Evolutionary conservation across 2,888 invertebrate genomes (phyloP), one percentile per base, ranked within the genome.

Genomic region (Catocala fraxini): DNA sequence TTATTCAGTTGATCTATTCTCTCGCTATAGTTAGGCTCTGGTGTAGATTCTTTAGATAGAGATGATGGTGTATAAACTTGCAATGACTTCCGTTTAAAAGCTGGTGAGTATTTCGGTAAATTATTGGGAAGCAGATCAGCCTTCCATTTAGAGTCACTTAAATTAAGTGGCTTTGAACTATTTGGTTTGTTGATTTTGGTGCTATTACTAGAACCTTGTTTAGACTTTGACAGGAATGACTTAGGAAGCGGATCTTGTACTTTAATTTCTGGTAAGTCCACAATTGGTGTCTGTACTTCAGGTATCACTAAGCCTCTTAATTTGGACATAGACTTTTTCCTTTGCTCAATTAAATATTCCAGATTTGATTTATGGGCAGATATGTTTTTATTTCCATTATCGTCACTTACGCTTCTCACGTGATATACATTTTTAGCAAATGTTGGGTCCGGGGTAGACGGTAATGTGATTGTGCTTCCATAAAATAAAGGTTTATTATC

Each of bases 281-380:
- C 93, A 56, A 96, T 95, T 43, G 96, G 95, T 15, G 88, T 87
- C 83, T 96, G 95, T 59, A 95, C 94, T 89, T 98, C 98, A 5
- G 98, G 98, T 83, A 98, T 98, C 41, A 98, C 97, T 77, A 98
- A 91, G n/a, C 98, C 98, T 81, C 98, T 95, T 63, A 98, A 89
- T 88, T 98, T 98, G 3, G 97, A 97, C 89, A 98, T 96, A 15
- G 97, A 97, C 82, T 96, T 97, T 72, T 97, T 96, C 59, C 98
- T 95, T 85, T 98, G 97, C 87, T 98, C 98, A 75, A 97, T 95
- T 73, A 98, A 90, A 75, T 96, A 96, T 78, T 96, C 97, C 80
- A 97, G 94, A 66, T 97, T 96, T 0, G 95, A 95, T 83, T 95
- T 95, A 69, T 96, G 95, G 73, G 91, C 89, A 35, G 85, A 74